A percentile compares a stretch with the other conserved stretches of the same genome.
Evolutionary conservation across 2,888 invertebrate species (phyloP).

Genomic region (Ischnus inquisitorius): DNA sequence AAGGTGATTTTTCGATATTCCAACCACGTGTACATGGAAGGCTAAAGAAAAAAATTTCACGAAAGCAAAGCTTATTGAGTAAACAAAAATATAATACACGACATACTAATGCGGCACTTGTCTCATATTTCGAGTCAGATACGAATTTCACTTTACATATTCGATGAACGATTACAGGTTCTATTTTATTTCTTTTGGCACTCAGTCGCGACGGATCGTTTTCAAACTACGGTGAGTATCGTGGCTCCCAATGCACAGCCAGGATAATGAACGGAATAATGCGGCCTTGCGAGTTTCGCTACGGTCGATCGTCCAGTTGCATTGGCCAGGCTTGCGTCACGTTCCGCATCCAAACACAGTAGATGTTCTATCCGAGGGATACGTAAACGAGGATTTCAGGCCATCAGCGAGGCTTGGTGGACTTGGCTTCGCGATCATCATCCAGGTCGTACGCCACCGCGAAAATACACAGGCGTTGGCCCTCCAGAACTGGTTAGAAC

Average conservation of each 20-base stretch:
- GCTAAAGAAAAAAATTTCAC: too few species aligned
- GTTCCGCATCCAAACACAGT: neutral
- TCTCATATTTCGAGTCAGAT: neutral
- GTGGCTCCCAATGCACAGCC: neutral
- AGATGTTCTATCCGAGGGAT: conserved; percentile 15
- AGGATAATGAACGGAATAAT: neutral
- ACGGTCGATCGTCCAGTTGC: conserved; percentile 14
- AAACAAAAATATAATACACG: neutral
- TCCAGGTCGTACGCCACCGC: conserved; percentile 28
- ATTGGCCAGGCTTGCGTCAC: conserved; percentile 33
- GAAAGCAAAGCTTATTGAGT: too few species aligned
- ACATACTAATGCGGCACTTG: neutral
- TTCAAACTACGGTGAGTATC: neutral
- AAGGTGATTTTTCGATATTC: too few species aligned
- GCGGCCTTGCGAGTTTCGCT: conserved; percentile 6
- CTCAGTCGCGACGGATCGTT: neutral
- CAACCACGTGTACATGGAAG: too few species aligned
- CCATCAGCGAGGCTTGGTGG: conserved; percentile 30
- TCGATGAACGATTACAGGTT: neutral
- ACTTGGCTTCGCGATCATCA: conserved; percentile 44
- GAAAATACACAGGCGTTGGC: conserved; percentile 24
- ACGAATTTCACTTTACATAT: neutral
- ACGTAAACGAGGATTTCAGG: conserved; percentile 20
- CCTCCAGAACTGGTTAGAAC: conserved; percentile 42
- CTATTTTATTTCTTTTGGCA: neutral